Evolutionary conservation across 2,888 invertebrate genomes (phyloP).

Genomic region (Chromoteleia sp.): DNA sequence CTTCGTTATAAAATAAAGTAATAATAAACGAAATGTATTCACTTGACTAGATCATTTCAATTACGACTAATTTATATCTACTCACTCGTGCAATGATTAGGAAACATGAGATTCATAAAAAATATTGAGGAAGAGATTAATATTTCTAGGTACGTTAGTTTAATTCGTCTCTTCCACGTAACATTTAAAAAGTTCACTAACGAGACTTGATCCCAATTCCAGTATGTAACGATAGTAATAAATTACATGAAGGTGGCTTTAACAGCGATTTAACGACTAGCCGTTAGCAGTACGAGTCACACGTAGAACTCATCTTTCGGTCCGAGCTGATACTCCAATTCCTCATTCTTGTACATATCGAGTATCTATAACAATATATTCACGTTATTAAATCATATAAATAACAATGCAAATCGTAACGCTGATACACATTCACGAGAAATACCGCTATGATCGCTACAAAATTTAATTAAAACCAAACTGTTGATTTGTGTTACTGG

Average conservation of each 20-base stretch:
- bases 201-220: slow-evolving; percentile 84
- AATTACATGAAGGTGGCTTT: slow-evolving; percentile 78
- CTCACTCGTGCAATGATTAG: slow-evolving; percentile 78
- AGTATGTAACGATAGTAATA: slow-evolving; percentile 81
- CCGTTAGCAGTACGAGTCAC: slow-evolving; percentile 85
- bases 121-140: slow-evolving; percentile 81
- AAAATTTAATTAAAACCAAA: slow-evolving; percentile 37
- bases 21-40: slow-evolving; percentile 68
- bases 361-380: slow-evolving; percentile 88
- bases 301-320: slow-evolving; percentile 96
- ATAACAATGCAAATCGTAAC: slow-evolving; percentile 14
- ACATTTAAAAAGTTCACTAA: slow-evolving; percentile 74
- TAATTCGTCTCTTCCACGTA: slow-evolving; percentile 69
- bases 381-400: slow-evolving; percentile 43
- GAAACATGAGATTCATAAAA: slow-evolving; percentile 79
- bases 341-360: slow-evolving; percentile 97
- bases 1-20: slow-evolving; percentile 50
- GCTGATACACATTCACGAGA: slow-evolving; percentile 13
- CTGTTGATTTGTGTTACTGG: slow-evolving; percentile 15
- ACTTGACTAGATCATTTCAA: slow-evolving; percentile 83
- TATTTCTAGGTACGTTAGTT: slow-evolving; percentile 76
- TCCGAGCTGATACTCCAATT: slow-evolving; percentile 94
- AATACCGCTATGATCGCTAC: slow-evolving; percentile 29
- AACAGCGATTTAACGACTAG: slow-evolving; percentile 69
- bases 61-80: slow-evolving; percentile 77